Evolutionary conservation across 2,797 vertebrate genomes (phyloP), one percentile per base, ranked within the genome.

Genomic region (Schizothorax lantsangensis): DNA sequence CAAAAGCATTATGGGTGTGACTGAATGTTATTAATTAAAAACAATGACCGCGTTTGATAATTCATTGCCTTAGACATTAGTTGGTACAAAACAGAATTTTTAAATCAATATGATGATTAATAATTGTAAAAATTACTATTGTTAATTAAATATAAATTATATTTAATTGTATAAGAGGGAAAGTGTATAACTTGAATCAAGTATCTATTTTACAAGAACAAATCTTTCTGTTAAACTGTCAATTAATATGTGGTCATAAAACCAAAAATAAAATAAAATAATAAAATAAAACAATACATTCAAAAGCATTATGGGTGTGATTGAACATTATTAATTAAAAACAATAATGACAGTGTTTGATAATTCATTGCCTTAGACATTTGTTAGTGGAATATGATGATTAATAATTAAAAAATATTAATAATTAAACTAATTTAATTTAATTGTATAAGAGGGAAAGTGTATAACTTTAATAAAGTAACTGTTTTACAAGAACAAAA

Each of bases 261-360:
- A 64, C 23, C 6, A 57, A 40, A 57, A 72, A 43, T 72, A 3
- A 43, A 72, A 71, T 71, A 14, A 33, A 33, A 33, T 11, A 49
- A 17, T 47, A 26, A 73, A 72, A 47, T 45, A 8, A 4, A 30
- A 49, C 4, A 15, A 47, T 8, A 3, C 6, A 36, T 19, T 68
- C 7, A 38, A 38, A 68, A 36, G 38, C 77, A 62, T 57, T 59
- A 64, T 2, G 62, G 7, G n/a, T 45, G 5, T 38, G 30, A 40
- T 10, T 81, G 6, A 71, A 81, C 4, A 6, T 82, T 82, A 38
- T 54, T 71, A 21, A 71, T 82, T 52, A n/a, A 57, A 52, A 26
- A 47, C 33, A 38, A 78, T 26, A 45, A 47, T 15, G 14, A 26
- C 23, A 30, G 14, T 26, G 40, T 47, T 74, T 47, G 11, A 14